A percentile compares a stretch with the other conserved stretches of the same genome.
Conservation (phyloP, 2,113 vertebrate genomes). For the Polypterus senegalus region DNA sequence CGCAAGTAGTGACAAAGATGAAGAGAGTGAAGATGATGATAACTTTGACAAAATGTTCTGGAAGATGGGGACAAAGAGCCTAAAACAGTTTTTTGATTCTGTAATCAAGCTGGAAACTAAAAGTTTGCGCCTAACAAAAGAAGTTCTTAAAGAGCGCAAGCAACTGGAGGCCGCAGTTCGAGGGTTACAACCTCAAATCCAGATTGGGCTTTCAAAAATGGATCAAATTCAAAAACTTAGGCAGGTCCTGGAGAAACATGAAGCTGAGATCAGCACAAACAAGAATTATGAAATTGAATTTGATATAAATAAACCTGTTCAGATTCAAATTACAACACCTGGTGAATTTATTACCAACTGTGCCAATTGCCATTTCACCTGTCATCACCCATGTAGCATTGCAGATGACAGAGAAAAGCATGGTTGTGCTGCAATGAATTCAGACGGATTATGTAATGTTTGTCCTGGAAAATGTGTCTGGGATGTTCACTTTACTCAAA, state of each 20-base stretch:
- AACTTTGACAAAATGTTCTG: conserved; percentile 21
- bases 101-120: conserved; percentile 5
- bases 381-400: conserved; percentile 13
- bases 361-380: conserved; percentile 28
- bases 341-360: conserved; percentile 31
- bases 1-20: background rate
- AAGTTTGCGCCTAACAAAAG: conserved; percentile 16
- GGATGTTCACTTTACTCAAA: background rate
- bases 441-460: background rate
- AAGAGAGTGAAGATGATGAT: conserved; percentile 3
- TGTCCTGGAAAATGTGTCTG: conserved; percentile 8
- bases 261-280: conserved; percentile 8
- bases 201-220: conserved; percentile 22
- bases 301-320: background rate
- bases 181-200: conserved; percentile 10
- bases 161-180: conserved; percentile 19
- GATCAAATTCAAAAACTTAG: conserved; percentile 21
- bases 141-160: conserved; percentile 20
- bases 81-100: conserved; percentile 6
- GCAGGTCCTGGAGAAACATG: conserved; percentile 7
- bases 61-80: conserved; percentile 2
- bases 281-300: background rate
- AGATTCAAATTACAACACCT: background rate
- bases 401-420: background rate
- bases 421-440: background rate